Evolutionary conservation across 23 tunicate genomes (phyloP), one percentile per base, ranked within the genome.

Genomic region (Phallusia fumigata): DNA sequence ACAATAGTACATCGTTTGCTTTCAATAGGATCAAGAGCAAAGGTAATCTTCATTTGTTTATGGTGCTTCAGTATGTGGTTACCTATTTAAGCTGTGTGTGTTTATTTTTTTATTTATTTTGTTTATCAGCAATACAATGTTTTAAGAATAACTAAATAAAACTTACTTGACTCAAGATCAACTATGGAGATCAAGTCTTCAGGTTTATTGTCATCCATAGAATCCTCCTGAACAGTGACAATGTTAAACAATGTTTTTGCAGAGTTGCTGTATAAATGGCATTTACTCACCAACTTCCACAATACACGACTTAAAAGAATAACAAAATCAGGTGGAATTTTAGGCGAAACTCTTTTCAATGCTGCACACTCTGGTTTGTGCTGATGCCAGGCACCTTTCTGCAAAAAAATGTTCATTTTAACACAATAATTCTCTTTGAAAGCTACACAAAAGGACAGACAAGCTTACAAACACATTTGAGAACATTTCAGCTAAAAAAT

Each of bases 251-350:
- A 58, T 77, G 11, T 0, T 21, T 32, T 11, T 36, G 58, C 34
- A 31, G 8, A 75, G 18, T 10, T 5, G 32, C 33, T 0, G 3
- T 13, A 19, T 12, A 22, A 36, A 35, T 77, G 6, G 30, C 36
- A 18, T 10, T 58, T 32, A 33, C 87, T 88, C 35, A 83, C 92
- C 75, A 91, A 73, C 73, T 86, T 91, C 90, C 90, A 91, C 36
- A 91, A 44, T 28, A 91, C 85, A 78, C 96, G 45, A 12, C 88
- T 79, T 0, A 91, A 44, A 28, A 91, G 72, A 52, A 91, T 91
- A 19, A 91, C 96, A 83, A 91, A 91, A 86, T 91, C 90, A 3
- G 96, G 96, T 21, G 96, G 96, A 73, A 86, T 85, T 79, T 91
- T 91, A 0, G 96, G 96, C 15, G 87, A 82, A 18, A 91, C 90